Conservation (phyloP, 2,113 vertebrate species). For the Varanus komodoensis region DNA sequence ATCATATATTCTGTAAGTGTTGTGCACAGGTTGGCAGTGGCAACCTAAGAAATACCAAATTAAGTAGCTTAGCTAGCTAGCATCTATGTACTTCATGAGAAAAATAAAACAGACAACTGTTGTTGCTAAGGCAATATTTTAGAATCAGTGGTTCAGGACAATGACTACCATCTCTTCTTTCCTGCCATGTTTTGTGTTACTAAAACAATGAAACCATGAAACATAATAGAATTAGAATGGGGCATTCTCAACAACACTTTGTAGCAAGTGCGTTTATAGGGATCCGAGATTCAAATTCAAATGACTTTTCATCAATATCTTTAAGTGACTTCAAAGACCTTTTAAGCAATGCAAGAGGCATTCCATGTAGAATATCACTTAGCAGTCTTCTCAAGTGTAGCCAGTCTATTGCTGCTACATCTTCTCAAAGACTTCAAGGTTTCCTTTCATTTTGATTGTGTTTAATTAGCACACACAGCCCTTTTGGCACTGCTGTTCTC, state of each 20-base stretch:
- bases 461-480: neutral
- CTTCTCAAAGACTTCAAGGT: neutral
- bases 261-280: neutral
- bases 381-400: neutral
- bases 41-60: slow-evolving; percentile 18
- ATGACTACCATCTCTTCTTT: slow-evolving; percentile 32
- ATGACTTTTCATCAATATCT: neutral
- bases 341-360: neutral
- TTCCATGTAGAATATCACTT: neutral
- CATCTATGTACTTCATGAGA: too few species aligned
- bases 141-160: neutral
- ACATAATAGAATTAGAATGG: neutral
- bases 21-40: slow-evolving; percentile 23
- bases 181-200: slow-evolving; percentile 21
- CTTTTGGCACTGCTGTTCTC: neutral
- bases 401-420: neutral
- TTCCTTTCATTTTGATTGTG: neutral
- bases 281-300: neutral
- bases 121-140: slow-evolving; percentile 30
- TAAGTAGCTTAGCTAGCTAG: too few species aligned
- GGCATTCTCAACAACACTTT: neutral
- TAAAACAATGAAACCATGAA: slow-evolving; percentile 10
- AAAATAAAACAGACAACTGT: too few species aligned
- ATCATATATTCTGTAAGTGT: too few species aligned
- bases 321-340: neutral